phyloP scores from a whole-genome alignment of 2,888 invertebrate genomes.

The Platycnemis pennipes region DNA sequence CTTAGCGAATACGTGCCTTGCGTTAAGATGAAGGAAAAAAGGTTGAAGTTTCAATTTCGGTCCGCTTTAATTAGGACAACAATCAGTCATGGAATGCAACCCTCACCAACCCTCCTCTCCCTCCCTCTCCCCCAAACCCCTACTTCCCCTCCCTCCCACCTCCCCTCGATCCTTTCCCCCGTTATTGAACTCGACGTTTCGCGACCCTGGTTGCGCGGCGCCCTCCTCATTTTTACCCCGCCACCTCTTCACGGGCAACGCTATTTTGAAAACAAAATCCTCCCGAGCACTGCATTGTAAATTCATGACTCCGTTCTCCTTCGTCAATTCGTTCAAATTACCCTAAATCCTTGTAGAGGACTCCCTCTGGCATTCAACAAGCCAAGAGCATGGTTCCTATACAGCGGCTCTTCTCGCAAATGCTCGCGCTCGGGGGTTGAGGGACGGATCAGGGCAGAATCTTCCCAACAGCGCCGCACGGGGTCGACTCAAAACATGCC shows the following conservation, averaged over 20 bases:
- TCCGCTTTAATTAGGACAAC: not conserved
- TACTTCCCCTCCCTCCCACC: not conserved
- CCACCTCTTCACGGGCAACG: not conserved
- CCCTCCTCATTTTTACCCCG: not conserved
- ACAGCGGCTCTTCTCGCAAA: not conserved
- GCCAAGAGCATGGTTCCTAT: not conserved
- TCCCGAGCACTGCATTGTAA: not conserved
- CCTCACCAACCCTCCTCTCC: not conserved
- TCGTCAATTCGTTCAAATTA: not conserved
- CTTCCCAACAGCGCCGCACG: no score
- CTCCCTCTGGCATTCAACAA: not conserved
- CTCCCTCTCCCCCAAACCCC: not conserved
- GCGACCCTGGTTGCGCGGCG: not conserved
- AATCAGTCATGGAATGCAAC: not conserved
- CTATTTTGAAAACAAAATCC: not conserved
- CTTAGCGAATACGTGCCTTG: not conserved
- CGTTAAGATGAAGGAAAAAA: not conserved
- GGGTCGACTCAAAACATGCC: no score
- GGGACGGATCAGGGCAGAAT: no score
- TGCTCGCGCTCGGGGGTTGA: no score
- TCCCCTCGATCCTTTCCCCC: not conserved
- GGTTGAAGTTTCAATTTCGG: not conserved
- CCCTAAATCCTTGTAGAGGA: not conserved
- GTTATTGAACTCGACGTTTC: not conserved
- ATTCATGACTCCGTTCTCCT: not conserved